These are phyloP conservation scores for Calameuta filiformis DNA, from an alignment of 2,888 invertebrate genomes.

Conservation along the genomic window DNA sequence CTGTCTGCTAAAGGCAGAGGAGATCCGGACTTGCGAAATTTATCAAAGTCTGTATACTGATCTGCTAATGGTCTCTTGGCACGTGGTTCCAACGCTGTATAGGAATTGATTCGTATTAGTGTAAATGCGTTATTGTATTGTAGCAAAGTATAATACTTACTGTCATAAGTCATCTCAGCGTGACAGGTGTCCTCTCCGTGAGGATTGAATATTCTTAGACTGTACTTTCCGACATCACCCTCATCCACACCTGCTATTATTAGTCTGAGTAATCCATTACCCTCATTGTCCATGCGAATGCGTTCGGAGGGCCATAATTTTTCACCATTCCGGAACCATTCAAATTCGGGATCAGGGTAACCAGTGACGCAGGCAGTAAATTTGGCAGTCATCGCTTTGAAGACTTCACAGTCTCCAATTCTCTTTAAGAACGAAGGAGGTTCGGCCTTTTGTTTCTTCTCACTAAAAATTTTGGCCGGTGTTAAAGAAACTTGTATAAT, in stretches of 20 bases:
- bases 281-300: slow-evolving; percentile 84
- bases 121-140: not conserved
- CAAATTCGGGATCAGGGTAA: slow-evolving; percentile 87
- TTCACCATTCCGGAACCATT: slow-evolving; percentile 86
- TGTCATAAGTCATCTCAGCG: slow-evolving; percentile 84
- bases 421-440: slow-evolving; percentile 90
- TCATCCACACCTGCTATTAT: slow-evolving; percentile 82
- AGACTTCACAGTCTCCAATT: slow-evolving; percentile 88
- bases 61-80: slow-evolving; percentile 77
- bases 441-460: slow-evolving; percentile 80
- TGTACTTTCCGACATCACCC: slow-evolving; percentile 87
- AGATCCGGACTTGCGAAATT: slow-evolving; percentile 83
- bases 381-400: slow-evolving; percentile 88
- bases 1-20: slow-evolving; percentile 90
- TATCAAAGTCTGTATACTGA: slow-evolving; percentile 86
- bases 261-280: slow-evolving; percentile 84
- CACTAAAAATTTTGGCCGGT: slow-evolving; percentile 66
- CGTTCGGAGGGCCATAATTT: slow-evolving; percentile 85
- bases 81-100: slow-evolving; percentile 74
- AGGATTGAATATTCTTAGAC: slow-evolving; percentile 84
- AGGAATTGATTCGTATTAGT: slow-evolving; percentile 2
- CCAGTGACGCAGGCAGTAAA: slow-evolving; percentile 94
- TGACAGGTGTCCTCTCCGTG: slow-evolving; percentile 86
- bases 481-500: not conserved
- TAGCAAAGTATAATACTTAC: slow-evolving; percentile 67